These are phyloP conservation scores for Meloidogyne floridensis DNA, from an alignment of 1,140 invertebrate species.

Conservation along the genomic window DNA sequence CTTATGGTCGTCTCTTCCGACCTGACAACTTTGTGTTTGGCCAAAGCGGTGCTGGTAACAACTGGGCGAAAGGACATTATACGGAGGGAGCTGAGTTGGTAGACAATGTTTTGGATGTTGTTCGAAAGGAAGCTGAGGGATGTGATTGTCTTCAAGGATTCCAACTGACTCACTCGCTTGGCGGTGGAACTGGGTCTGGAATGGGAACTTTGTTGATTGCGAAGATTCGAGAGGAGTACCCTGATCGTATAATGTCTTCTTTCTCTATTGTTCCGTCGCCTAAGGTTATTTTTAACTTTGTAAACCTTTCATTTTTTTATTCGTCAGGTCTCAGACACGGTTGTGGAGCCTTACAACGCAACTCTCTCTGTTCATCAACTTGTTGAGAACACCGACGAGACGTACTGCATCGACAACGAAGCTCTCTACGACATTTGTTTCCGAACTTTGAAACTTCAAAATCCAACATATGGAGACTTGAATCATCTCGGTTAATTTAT, in stretches of 20 bases:
- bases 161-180: constrained; percentile 69
- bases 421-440: constrained; percentile 80
- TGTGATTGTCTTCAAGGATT: constrained; percentile 71
- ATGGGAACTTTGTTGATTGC: constrained; percentile 72
- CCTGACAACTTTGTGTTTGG: constrained; percentile 88
- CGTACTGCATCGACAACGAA: constrained; percentile 75
- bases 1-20: constrained; percentile 78
- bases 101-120: constrained; percentile 81
- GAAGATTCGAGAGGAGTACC: constrained; percentile 72
- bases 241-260: constrained; percentile 83
- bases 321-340: constrained; percentile 73
- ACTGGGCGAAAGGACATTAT: constrained; percentile 88
- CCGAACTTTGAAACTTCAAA: constrained; percentile 75
- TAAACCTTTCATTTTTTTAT: not conserved
- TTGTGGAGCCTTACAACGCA: constrained; percentile 78
- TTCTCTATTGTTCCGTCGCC: constrained; percentile 88
- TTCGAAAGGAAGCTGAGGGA: constrained; percentile 83
- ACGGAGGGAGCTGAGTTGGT: constrained; percentile 88
- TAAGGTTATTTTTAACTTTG: constrained; percentile 68
- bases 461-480: constrained; percentile 78
- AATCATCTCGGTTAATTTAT: constrained; percentile 72
- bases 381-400: constrained; percentile 74
- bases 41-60: constrained; percentile 74
- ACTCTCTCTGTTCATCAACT: constrained; percentile 75
- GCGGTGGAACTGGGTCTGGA: constrained; percentile 70